Evolutionary conservation across 2,113 vertebrate genomes (phyloP).

Genomic region (Gobio gobio): DNA sequence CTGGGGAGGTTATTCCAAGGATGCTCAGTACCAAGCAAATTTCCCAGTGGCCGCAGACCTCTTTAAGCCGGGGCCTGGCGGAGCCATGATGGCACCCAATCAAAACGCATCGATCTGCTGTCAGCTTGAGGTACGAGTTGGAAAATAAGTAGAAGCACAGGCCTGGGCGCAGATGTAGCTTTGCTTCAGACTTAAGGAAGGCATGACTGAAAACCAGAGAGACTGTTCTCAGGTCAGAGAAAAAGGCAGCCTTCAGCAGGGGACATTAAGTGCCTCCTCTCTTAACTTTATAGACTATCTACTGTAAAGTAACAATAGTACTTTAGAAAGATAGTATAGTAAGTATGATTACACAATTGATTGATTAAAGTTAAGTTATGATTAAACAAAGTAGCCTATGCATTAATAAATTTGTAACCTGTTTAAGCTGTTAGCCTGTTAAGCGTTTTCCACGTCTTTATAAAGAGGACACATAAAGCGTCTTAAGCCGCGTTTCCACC

Average conservation of each 20-base stretch:
- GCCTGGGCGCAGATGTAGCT: conserved; percentile 20
- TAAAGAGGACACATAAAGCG: too few relatives aligned
- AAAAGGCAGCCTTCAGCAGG: not conserved
- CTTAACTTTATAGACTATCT: conserved; percentile 15
- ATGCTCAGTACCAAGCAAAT: conserved; percentile 33
- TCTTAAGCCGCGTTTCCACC: too few relatives aligned
- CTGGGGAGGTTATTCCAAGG: conserved; percentile 44
- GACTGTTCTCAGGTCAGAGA: conserved; percentile 36
- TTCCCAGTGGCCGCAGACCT: conserved; percentile 33
- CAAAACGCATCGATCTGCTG: conserved; percentile 54
- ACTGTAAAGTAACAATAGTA: not conserved
- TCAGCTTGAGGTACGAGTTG: conserved; percentile 45
- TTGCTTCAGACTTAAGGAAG: conserved; percentile 24
- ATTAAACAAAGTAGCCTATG: too few relatives aligned
- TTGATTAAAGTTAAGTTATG: too few relatives aligned
- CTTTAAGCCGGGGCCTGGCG: conserved; percentile 49
- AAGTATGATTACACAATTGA: conserved; percentile 1
- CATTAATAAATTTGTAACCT: too few relatives aligned
- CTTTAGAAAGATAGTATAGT: not conserved
- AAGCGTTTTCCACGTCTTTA: too few relatives aligned
- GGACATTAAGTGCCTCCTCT: not conserved
- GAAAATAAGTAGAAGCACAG: conserved; percentile 39
- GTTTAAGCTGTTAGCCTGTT: too few relatives aligned
- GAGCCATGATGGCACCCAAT: conserved; percentile 49
- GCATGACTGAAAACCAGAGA: conserved; percentile 40